phyloP scores from a whole-genome alignment of 2,113 vertebrate genomes.

The Patagioenas fasciata region DNA sequence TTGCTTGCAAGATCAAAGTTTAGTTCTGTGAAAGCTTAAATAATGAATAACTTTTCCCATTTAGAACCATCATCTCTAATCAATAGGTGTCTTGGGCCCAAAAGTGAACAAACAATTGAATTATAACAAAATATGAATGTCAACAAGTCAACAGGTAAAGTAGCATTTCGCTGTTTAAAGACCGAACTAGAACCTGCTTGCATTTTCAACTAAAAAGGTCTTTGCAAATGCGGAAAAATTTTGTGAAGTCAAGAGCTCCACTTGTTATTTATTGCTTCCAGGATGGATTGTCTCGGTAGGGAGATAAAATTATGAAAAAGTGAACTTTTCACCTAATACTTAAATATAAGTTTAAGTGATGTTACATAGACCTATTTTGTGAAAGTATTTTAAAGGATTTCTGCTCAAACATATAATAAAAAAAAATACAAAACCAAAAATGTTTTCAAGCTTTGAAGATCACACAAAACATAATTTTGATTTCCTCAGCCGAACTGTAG shows the following conservation, averaged over 20 bases:
- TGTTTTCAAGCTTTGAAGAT: neutral
- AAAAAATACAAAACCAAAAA: neutral
- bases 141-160: neutral
- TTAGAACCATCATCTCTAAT: neutral
- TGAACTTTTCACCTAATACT: neutral
- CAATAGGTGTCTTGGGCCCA: neutral
- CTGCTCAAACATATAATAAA: neutral
- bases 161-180: neutral
- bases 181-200: neutral
- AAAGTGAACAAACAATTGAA: neutral
- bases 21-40: neutral
- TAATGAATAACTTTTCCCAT: neutral
- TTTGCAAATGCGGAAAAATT: neutral
- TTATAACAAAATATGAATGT: neutral
- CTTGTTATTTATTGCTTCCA: neutral
- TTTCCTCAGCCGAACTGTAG: neutral
- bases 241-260: neutral
- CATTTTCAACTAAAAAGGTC: neutral
- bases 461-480: fast-evolving
- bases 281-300: neutral
- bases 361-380: neutral
- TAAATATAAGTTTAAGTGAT: neutral
- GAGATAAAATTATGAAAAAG: neutral
- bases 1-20: neutral
- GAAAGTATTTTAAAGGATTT: neutral